A percentile compares a stretch with the other conserved stretches of the same genome.
Conservation (phyloP, 1,140 invertebrate species). For the Drosophila subobscura region DNA sequence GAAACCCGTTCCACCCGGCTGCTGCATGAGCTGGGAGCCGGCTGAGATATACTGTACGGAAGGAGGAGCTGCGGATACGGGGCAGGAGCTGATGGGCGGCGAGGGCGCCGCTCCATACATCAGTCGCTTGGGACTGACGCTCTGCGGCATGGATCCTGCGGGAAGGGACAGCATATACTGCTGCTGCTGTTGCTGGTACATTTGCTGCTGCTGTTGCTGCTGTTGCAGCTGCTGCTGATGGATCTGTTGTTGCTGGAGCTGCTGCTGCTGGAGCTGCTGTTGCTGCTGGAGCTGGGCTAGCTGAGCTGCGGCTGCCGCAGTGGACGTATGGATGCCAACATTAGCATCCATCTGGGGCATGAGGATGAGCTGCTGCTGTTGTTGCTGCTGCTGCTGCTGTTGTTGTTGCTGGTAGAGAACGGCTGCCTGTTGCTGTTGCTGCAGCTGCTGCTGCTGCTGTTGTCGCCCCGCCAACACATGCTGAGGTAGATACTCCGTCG, state of each 20-base stretch:
- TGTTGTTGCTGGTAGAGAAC: slow-evolving; percentile 48
- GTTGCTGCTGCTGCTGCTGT: slow-evolving; percentile 52
- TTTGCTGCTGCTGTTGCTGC: slow-evolving; percentile 50
- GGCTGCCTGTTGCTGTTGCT: slow-evolving; percentile 39
- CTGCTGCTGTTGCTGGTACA: slow-evolving; percentile 61
- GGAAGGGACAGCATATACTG: slow-evolving; percentile 68
- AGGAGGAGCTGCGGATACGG: slow-evolving; percentile 33
- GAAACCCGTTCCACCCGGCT: slow-evolving; percentile 53
- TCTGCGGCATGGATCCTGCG: slow-evolving; percentile 59
- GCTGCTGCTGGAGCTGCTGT: slow-evolving; percentile 40
- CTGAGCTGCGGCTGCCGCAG: slow-evolving; percentile 71
- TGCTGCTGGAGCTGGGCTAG: slow-evolving; percentile 72
- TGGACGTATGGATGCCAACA: slow-evolving; percentile 82
- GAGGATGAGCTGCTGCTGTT: slow-evolving; percentile 58
- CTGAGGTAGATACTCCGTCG: slow-evolving; percentile 80
- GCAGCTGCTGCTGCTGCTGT: slow-evolving; percentile 57
- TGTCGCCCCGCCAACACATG: slow-evolving; percentile 67
- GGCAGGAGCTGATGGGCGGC: slow-evolving; percentile 10
- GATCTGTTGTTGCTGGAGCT: slow-evolving; percentile 37
- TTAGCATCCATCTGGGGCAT: slow-evolving; percentile 73
- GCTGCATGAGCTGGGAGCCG: slow-evolving; percentile 54
- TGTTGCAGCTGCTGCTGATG: slow-evolving; percentile 58
- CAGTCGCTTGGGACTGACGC: slow-evolving; percentile 75
- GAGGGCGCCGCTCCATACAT: slow-evolving; percentile 44
- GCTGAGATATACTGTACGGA: slow-evolving; percentile 66